Evolutionary conservation across 2,797 vertebrate species (phyloP), one percentile per base, ranked within the genome.

Genomic region (Phoxinus dragarum): DNA sequence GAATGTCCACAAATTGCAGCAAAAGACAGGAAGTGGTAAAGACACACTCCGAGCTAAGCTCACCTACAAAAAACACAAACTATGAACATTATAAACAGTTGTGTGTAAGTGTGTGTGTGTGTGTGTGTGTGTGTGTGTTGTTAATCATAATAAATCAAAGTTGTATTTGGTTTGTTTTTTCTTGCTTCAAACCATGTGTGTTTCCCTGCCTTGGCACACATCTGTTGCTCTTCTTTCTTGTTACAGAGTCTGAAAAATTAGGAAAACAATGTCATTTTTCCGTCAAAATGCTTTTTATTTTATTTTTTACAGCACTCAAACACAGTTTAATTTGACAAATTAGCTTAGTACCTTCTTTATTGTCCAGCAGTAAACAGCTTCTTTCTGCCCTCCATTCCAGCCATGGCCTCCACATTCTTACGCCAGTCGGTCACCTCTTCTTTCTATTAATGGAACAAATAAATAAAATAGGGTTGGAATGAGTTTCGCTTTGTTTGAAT

Each of bases 371-470:
- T 14, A 56, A 91, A 91, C 54, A 91, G 64, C 78, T 92, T 91
- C 84, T 91, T 91, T n/a, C 90, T 90, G 80, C 91, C 91, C 67
- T 92, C 90, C 91, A 92, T 91, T 49, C 90, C 89, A 71, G 90
- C 88, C 91, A 91, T 91, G 81, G 89, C 91, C 56, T 91, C 91
- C 80, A 92, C 89, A 36, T 92, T 92, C 86, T 92, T 92, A 88
- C 91, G 90, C 91, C 90, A 92, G 79, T 92, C 89, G 52, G 89
- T 90, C 80, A 90, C 90, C 79, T 92, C 90, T 61, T 90, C 90
- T 84, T 90, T 90, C 90, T 92, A 85, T 40, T 21, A 74, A 77
- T 38, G 23, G 64, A 44, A 17, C 0, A 16, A 11, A 56, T 69
- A 19, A 14, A 77, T 38, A 85, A 61, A 73, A 61, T 81, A 16